These are phyloP conservation scores for Psix sp. DNA, from an alignment of 1,140 invertebrate species.

Conservation along the genomic window DNA sequence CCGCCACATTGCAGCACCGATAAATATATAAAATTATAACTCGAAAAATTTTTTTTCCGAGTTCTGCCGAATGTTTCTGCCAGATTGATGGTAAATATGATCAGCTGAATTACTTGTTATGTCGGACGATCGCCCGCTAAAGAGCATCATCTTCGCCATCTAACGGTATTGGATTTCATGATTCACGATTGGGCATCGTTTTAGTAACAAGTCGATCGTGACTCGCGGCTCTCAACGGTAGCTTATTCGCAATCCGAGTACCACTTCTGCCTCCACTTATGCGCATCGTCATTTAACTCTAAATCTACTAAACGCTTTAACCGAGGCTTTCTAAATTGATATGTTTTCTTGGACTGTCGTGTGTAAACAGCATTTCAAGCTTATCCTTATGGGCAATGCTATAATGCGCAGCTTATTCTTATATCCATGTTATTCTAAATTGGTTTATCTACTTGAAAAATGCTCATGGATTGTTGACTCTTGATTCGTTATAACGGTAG, in stretches of 20 bases:
- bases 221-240: constrained; percentile 70
- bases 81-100: no score
- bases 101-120: constrained; percentile 66
- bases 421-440: constrained; percentile 16
- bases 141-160: constrained; percentile 64
- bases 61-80: no score
- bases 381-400: constrained; percentile 5
- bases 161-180: constrained; percentile 67
- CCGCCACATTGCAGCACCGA: constrained; percentile 8
- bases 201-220: constrained; percentile 74
- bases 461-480: constrained; percentile 33
- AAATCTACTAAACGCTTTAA: constrained; percentile 33
- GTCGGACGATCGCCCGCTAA: constrained; percentile 61
- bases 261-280: constrained; percentile 64
- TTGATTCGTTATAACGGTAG: constrained; percentile 15
- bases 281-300: constrained; percentile 25
- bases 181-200: constrained; percentile 64
- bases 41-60: no score
- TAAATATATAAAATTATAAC: constrained; percentile 39
- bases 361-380: constrained; percentile 3
- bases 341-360: constrained; percentile 12
- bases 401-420: not conserved
- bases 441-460: constrained; percentile 24
- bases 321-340: constrained; percentile 24
- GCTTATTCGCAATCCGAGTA: constrained; percentile 65